Conservation (phyloP, 2,113 vertebrate species). For the Physeter macrocephalus region DNA sequence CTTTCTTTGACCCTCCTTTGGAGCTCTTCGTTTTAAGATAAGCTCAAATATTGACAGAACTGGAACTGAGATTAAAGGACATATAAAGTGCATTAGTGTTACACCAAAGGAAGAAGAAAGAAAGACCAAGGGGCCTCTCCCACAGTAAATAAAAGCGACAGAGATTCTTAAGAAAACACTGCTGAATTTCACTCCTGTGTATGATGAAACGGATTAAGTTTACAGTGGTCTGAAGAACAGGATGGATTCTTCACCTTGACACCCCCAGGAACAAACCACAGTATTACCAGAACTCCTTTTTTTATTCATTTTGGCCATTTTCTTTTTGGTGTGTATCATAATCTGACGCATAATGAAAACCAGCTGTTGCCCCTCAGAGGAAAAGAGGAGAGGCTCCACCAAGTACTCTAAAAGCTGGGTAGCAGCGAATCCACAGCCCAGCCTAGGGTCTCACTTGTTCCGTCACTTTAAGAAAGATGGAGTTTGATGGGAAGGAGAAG, state of each 20-base stretch:
- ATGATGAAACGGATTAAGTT: neutral
- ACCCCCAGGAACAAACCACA: neutral
- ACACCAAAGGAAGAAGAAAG: constrained; percentile 41
- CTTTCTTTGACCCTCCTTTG: constrained; percentile 63
- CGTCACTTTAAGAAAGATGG: neutral
- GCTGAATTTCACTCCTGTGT: neutral
- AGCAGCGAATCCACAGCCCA: neutral
- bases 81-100: constrained; percentile 44
- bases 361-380: neutral
- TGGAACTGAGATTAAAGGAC: constrained; percentile 65
- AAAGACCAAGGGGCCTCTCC: neutral
- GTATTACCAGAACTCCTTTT: neutral
- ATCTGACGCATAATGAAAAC: neutral
- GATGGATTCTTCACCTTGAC: neutral
- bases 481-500: neutral
- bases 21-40: constrained; percentile 75
- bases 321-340: neutral
- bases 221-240: neutral
- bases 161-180: constrained; percentile 39
- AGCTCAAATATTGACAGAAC: constrained; percentile 78
- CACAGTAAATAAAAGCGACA: constrained; percentile 16
- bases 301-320: neutral
- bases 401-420: neutral
- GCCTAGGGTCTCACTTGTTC: neutral
- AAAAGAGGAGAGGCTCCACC: no score